phyloP scores from a whole-genome alignment of 92 coral and sea anemone genomes.

The Isaurus tuberculatus region DNA sequence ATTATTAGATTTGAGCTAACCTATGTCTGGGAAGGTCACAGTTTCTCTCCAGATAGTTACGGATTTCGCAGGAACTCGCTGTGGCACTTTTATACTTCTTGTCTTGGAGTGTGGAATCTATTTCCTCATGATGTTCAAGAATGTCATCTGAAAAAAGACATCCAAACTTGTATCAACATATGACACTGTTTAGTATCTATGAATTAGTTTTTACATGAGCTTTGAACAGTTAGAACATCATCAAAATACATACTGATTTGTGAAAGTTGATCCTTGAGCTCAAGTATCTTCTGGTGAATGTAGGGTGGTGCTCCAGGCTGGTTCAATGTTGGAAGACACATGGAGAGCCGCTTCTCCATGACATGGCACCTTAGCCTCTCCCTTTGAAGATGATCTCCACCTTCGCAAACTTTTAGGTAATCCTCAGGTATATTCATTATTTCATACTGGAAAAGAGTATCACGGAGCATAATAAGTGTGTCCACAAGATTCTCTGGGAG shows the following conservation, averaged over 20 bases:
- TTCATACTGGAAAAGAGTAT: conserved; percentile 60
- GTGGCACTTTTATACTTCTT: conserved; percentile 7
- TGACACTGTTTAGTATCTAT: not conserved
- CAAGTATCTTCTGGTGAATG: conserved; percentile 9
- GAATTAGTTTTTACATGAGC: not conserved
- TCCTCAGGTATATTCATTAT: conserved; percentile 63
- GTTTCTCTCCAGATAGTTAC: conserved; percentile 1
- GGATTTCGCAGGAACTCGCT: not conserved
- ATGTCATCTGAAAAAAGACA: conserved; percentile 10
- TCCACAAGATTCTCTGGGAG: conserved; percentile 38
- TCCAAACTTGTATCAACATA: not conserved
- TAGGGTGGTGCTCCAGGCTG: conserved; percentile 9
- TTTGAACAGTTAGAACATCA: conserved; percentile 3
- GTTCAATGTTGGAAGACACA: conserved; percentile 29
- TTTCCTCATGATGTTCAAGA: conserved; percentile 10
- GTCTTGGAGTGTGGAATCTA: conserved; percentile 7
- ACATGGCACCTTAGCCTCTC: conserved; percentile 44
- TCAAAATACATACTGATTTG: not conserved
- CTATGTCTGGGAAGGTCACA: conserved; percentile 2
- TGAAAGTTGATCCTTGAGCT: conserved; percentile 12
- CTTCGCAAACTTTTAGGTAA: conserved; percentile 52
- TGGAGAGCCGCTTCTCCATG: conserved; percentile 51
- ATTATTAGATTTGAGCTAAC: not conserved
- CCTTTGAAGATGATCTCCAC: conserved; percentile 62
- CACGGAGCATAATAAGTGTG: conserved; percentile 49